Base-by-base conservation (phyloP, 37 sponge, comb jelly and placozoan genomes). In the Agelas oroides region DNA sequence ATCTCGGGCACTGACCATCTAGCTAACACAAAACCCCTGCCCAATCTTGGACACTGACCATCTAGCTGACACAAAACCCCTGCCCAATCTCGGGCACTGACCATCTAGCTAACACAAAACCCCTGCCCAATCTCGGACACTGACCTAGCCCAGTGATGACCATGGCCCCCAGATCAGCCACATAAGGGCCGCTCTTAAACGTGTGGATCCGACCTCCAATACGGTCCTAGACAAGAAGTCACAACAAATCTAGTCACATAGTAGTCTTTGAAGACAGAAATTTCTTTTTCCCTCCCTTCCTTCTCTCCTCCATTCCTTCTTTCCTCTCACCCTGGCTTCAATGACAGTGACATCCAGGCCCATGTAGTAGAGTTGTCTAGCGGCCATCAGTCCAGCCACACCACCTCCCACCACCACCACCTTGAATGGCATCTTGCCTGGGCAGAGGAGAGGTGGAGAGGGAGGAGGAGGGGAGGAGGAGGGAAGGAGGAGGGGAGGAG, bases 131-230 rank as follows among this genome's bases (percentile, higher is more conserved):
- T 46, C 46, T 46, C 46, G 11, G 73, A 64, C 0, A 35, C 64
- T 71, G 28, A 87, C 92, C 99, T 38, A 99, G 79, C 14, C 99
- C 99, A 41, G 99, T 99, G 41, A 99, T 87, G 58, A 99, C 99
- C 99, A 99, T 99, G 65, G 99, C 99, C 1, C 99, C 99, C 35
- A 99, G 80, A 71, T 99, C 99, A 46, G 97, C 99, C 0, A 91
- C 85, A 66, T 79, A 95, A n/a, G 61, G 60, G 11, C 94, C 96
- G 28, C 85, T 85, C 38, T 73, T 86, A 71, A 97, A 99, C 5
- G 97, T 99, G 66, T 89, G 84, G 59, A 99, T 79, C 34, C 99
- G 86, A 39, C 99, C 99, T 34, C 99, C 99, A 33, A 97, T 94
- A 38, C 97, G 83, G 40, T 88, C 86, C 97, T 96, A 64, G 0